Conservation (phyloP, 2,888 invertebrate genomes). For the Drosophila sordidapex region DNA sequence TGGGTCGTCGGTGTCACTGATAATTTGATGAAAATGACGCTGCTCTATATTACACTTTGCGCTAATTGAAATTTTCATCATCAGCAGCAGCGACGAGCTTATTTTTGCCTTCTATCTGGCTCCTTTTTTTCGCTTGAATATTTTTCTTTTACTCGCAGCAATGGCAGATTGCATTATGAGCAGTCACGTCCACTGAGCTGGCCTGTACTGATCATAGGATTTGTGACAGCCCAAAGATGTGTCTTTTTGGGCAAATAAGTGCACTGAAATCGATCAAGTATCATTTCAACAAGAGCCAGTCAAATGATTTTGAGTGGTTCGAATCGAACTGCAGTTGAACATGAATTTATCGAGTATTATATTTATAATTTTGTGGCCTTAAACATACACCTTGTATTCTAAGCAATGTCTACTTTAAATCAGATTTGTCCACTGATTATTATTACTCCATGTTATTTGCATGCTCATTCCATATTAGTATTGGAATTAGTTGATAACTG, state of each 20-base stretch:
- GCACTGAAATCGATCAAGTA: neutral
- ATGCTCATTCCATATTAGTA: neutral
- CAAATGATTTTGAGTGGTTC: neutral
- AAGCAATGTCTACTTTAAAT: neutral
- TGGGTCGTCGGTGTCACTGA: constrained; percentile 67
- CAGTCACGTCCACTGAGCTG: constrained; percentile 6
- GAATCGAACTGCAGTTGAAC: neutral
- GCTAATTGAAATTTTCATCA: constrained; percentile 79
- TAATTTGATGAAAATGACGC: constrained; percentile 78
- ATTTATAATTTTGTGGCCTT: neutral
- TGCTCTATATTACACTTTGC: constrained; percentile 73
- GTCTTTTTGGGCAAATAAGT: no score
- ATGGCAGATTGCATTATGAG: constrained; percentile 19
- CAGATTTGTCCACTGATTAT: neutral
- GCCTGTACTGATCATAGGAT: neutral
- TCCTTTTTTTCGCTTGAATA: neutral
- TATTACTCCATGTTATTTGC: neutral
- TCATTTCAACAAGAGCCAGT: neutral
- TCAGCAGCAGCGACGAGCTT: constrained; percentile 17
- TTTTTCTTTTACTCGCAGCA: neutral
- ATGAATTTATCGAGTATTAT: neutral
- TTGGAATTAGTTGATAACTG: constrained; percentile 23
- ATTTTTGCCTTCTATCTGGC: neutral
- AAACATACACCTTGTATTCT: neutral
- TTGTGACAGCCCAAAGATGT: neutral